A percentile compares a stretch with the other conserved stretches of the same genome.
These are phyloP conservation scores for Paralichthys olivaceus DNA, from an alignment of 2,113 vertebrate genomes.

Conservation along the genomic window DNA sequence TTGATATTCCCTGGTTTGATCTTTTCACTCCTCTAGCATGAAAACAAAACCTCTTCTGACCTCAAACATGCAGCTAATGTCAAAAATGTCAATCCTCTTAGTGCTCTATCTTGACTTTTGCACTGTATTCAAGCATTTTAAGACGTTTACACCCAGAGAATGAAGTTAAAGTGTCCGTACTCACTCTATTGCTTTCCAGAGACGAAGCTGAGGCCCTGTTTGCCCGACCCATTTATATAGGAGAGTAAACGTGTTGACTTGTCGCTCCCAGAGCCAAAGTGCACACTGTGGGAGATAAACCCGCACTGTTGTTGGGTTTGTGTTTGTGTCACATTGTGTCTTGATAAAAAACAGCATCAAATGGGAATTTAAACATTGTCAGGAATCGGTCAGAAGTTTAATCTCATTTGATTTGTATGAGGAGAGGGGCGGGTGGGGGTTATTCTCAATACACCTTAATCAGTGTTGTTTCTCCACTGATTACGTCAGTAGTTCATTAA, in stretches of 20 bases:
- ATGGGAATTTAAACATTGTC: background rate
- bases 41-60: too few relatives aligned
- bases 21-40: background rate
- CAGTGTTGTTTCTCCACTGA: constrained; percentile 24
- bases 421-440: background rate
- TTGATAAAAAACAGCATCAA: constrained; percentile 35
- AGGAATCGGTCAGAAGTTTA: background rate
- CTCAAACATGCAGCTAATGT: too few relatives aligned
- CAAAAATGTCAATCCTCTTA: too few relatives aligned
- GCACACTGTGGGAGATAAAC: constrained; percentile 78
- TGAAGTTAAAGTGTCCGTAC: constrained; percentile 59
- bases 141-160: background rate
- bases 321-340: constrained; percentile 32
- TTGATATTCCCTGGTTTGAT: background rate
- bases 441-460: background rate
- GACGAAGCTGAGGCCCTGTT: constrained; percentile 33
- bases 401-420: background rate
- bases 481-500: constrained; percentile 25
- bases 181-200: constrained; percentile 73
- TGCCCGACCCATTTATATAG: constrained; percentile 76
- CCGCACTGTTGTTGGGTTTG: constrained; percentile 28
- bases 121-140: background rate
- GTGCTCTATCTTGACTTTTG: too few relatives aligned
- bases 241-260: constrained; percentile 75
- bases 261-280: constrained; percentile 80